Evolutionary conservation across 2,888 invertebrate species (phyloP), one percentile per base, ranked within the genome.

Genomic region (Drosophila percnosoma): DNA sequence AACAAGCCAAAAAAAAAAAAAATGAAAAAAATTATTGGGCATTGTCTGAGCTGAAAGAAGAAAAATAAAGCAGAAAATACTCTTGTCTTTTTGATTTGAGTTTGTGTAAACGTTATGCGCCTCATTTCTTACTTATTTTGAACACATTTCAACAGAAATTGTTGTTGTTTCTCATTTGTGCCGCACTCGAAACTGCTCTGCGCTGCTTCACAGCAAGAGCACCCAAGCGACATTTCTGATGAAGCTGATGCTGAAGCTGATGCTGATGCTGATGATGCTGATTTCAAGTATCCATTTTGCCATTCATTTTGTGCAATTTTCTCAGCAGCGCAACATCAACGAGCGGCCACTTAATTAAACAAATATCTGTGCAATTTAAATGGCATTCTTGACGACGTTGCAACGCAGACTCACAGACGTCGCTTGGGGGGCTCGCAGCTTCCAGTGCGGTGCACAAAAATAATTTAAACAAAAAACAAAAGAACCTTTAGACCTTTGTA

Each of bases 141-240:
- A 68, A 77, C 78, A 86, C 75, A 80, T 82, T 83, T 85, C 85
- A 80, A 83, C 86, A 86, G 86, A 86, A 86, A 87, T 86, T 87
- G 89, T 88, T 86, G 86, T 87, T 88, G 86, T 86, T 86, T 86
- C 87, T 72, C 63, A 62, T 72, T 55, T 76, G 79, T 61, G 72
- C 53, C 76, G 84, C 85, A 88, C 80, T 87, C 68, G 78, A 86
- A 75, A 76, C 76, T 75, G 70, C 60, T 48, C 38, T 13, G 27
- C 11, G 49, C 21, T 27, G 54, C 53, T 36, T n/a, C 54, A 27
- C 54, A 54, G 54, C 55, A 57, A 54, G 10, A 45, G 48, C 31
- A 42, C 57, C 68, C 61, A 58, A 54, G 68, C 34, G 40, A 63
- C 48, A 51, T 70, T 59, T 53, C 34, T 42, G 34, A 18, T 58